Evolutionary conservation across 1,140 invertebrate species (phyloP).

Genomic region (Drosophila miranda): DNA sequence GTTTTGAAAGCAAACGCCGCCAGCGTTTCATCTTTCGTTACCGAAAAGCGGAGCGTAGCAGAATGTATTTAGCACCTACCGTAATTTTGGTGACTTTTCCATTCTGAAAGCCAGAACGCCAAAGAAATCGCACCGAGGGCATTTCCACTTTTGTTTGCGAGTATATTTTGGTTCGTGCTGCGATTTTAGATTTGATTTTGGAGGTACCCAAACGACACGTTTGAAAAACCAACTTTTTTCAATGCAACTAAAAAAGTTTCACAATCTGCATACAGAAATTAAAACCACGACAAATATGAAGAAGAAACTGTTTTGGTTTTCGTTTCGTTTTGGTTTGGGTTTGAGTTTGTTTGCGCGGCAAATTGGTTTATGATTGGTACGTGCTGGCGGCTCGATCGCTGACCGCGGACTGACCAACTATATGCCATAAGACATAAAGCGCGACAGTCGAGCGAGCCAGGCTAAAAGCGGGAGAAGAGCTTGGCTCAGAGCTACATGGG

Average conservation of each 20-base stretch:
- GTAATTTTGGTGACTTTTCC: conserved; percentile 53
- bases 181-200: conserved; percentile 35
- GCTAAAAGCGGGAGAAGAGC: conserved; percentile 19
- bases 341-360: conserved; percentile 11
- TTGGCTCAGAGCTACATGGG: background rate
- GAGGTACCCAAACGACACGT: conserved; percentile 5
- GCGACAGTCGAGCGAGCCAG: conserved; percentile 17
- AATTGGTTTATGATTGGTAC: conserved; percentile 69
- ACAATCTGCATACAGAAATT: conserved; percentile 45
- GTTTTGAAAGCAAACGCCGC: conserved; percentile 3
- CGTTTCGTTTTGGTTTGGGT: conserved; percentile 3
- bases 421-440: conserved; percentile 38
- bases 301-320: conserved; percentile 31
- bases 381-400: conserved; percentile 68
- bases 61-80: conserved; percentile 31
- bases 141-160: conserved; percentile 38
- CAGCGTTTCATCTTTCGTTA: conserved; percentile 13
- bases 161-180: conserved; percentile 29
- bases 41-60: background rate
- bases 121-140: conserved; percentile 67
- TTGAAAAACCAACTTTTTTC: conserved; percentile 18
- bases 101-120: conserved; percentile 62
- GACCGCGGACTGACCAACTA: conserved; percentile 57
- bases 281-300: conserved; percentile 31
- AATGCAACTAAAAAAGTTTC: conserved; percentile 48